These are phyloP conservation scores for Pelusios castaneus DNA, from an alignment of 2,113 vertebrate species.

Conservation along the genomic window DNA sequence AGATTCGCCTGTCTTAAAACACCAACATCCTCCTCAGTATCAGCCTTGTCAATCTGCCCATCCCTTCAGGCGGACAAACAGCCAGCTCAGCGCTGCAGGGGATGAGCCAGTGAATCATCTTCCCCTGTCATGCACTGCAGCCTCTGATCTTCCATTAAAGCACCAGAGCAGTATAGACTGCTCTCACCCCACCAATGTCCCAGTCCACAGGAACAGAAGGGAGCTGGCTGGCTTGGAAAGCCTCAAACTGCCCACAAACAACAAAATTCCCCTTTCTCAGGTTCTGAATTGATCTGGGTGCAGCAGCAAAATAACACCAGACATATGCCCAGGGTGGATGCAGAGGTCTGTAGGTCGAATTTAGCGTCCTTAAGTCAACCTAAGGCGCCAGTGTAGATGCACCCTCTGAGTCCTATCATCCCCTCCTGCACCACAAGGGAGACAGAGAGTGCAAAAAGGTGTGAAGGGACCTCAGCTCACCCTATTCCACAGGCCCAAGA, in stretches of 20 bases:
- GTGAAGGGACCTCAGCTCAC: no score
- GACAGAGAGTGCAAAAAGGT: no score
- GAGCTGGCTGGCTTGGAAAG: constrained; percentile 64
- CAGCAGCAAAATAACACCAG: no score
- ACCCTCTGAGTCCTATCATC: no score
- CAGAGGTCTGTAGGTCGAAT: no score
- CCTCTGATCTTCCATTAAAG: constrained; percentile 71
- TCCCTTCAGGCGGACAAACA: constrained; percentile 47
- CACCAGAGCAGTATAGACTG: constrained; percentile 63
- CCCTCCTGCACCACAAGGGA: no score
- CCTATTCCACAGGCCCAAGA: no score
- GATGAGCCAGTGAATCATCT: constrained; percentile 69
- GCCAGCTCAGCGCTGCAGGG: constrained; percentile 27
- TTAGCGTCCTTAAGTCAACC: no score
- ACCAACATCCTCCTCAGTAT: neutral
- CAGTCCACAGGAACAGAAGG: constrained; percentile 36
- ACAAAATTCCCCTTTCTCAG: constrained; percentile 60
- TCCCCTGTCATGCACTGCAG: constrained; percentile 61
- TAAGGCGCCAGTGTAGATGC: no score
- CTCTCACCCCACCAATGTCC: constrained; percentile 29
- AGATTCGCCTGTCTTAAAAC: constrained; percentile 29
- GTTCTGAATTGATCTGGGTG: neutral
- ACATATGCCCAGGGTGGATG: no score
- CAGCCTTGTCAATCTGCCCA: constrained; percentile 27
- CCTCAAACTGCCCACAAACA: constrained; percentile 58